These are phyloP conservation scores for Cynaeus angustus DNA, from an alignment of 2,888 invertebrate genomes.

Conservation along the genomic window DNA sequence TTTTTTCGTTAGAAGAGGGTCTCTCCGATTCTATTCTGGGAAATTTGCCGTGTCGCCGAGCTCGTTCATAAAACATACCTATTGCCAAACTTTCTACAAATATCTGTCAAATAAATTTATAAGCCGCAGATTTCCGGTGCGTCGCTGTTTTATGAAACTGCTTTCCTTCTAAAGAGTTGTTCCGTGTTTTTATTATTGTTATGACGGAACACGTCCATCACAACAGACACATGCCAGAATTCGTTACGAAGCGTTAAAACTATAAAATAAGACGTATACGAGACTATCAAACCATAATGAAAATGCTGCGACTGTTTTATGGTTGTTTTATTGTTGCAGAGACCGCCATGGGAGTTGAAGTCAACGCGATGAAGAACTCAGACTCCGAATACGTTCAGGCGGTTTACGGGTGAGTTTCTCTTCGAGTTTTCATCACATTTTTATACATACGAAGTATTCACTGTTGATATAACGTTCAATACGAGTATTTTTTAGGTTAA, in stretches of 20 bases:
- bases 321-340: conserved; percentile 67
- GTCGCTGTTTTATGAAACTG: conserved; percentile 28
- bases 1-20: not conserved
- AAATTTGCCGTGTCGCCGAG: not conserved
- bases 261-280: conserved; percentile 34
- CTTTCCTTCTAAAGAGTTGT: conserved; percentile 29
- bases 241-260: conserved; percentile 30
- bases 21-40: conserved; percentile 8
- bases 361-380: conserved; percentile 69
- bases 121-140: conserved; percentile 37
- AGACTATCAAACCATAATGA: conserved; percentile 38
- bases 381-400: conserved; percentile 72
- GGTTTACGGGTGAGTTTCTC: conserved; percentile 66
- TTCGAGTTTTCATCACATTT: not conserved
- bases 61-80: conserved; percentile 27
- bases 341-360: conserved; percentile 76
- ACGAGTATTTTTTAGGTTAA: not conserved
- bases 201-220: conserved; percentile 17
- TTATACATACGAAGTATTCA: not conserved
- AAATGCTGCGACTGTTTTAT: conserved; percentile 30
- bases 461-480: not conserved
- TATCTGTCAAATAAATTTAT: conserved; percentile 50
- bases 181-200: conserved; percentile 37
- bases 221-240: conserved; percentile 32
- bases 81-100: conserved; percentile 35